These are phyloP conservation scores for Hybos culiciformis DNA, from an alignment of 2,888 invertebrate species.

Conservation along the genomic window DNA sequence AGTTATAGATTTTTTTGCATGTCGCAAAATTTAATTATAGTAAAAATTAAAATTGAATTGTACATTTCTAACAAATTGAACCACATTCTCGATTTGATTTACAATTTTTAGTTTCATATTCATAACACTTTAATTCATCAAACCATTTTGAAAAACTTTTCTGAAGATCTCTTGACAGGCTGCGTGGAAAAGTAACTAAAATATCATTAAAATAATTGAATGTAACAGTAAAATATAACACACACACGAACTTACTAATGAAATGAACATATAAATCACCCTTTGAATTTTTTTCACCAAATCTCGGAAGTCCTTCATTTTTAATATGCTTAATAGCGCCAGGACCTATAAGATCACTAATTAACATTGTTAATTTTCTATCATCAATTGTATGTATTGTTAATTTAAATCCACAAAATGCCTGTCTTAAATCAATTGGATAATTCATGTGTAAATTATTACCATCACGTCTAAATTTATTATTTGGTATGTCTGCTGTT, in stretches of 20 bases:
- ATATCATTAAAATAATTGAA: no score
- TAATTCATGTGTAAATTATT: conserved; percentile 51
- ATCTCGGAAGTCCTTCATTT: conserved; percentile 60
- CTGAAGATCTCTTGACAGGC: no score
- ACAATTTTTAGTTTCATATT: no score
- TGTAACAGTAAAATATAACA: no score
- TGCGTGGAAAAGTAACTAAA: no score
- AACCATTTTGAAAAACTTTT: no score
- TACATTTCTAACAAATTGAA: no score
- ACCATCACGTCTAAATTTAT: conserved; percentile 48
- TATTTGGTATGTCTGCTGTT: conserved; percentile 56
- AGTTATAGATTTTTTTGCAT: no score
- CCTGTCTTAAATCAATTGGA: conserved; percentile 50
- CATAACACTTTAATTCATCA: no score
- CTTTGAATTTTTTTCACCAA: conserved; percentile 41
- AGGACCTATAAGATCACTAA: conserved; percentile 57
- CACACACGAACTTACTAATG: conserved; percentile 34
- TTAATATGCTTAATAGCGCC: conserved; percentile 53
- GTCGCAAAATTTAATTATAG: no score
- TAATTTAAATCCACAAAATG: conserved; percentile 54
- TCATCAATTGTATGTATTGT: conserved; percentile 56
- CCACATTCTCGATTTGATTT: no score
- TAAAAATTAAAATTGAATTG: no score
- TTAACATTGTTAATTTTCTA: conserved; percentile 49
- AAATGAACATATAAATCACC: conserved; percentile 61